phyloP scores from a whole-genome alignment of 2,797 vertebrate genomes.

The Melanotaenia boesemani region DNA sequence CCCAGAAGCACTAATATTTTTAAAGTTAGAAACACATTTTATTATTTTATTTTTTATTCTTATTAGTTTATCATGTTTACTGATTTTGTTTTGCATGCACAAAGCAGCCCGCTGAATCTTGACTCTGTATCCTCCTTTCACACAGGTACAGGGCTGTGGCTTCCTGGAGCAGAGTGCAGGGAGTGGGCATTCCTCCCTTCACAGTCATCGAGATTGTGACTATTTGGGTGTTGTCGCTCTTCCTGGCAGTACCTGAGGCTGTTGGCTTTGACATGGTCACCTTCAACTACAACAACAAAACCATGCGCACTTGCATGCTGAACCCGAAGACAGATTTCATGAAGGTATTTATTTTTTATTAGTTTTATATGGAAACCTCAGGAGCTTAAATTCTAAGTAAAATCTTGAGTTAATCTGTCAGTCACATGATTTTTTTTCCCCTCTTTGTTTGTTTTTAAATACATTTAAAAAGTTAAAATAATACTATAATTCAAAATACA shows the following conservation, averaged over 20 bases:
- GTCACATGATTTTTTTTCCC: no score
- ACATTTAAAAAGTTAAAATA: no score
- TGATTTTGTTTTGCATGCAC: not conserved
- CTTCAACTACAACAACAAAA: conserved; percentile 83
- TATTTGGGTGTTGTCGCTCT: conserved; percentile 93
- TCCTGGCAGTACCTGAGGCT: conserved; percentile 95
- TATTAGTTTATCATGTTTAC: not conserved
- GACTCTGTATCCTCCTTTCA: not conserved
- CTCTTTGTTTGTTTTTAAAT: no score
- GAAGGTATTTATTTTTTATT: conserved; percentile 74
- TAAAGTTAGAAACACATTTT: not conserved
- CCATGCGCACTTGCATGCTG: conserved; percentile 90
- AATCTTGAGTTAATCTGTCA: not conserved
- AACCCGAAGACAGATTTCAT: conserved; percentile 81
- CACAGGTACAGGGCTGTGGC: conserved; percentile 95
- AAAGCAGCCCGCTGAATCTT: not conserved
- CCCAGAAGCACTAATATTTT: not conserved
- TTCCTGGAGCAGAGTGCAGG: conserved; percentile 97
- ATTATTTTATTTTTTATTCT: not conserved
- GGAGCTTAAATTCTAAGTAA: no score
- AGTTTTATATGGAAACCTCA: not conserved
- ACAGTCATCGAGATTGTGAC: conserved; percentile 93
- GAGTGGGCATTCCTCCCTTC: conserved; percentile 92
- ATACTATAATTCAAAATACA: no score
- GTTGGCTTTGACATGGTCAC: conserved; percentile 87